Evolutionary conservation across 2,113 vertebrate species (phyloP).

Genomic region (Cyanistes caeruleus): DNA sequence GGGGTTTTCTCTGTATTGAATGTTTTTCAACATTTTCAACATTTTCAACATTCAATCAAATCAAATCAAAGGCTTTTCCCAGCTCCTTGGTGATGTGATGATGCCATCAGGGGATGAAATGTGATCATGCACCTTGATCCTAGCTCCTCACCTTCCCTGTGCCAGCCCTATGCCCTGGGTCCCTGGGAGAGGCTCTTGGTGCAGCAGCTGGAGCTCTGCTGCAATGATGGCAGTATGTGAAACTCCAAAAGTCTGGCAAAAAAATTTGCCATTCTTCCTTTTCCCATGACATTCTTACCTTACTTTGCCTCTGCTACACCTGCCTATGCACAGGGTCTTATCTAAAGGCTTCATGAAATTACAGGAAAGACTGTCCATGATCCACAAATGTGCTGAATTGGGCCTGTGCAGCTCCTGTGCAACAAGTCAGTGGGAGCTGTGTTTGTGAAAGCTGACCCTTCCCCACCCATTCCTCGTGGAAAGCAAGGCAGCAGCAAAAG

Average conservation of each 20-base stretch:
- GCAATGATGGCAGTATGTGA: rapidly evolving
- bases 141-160: neutral
- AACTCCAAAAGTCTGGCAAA: neutral
- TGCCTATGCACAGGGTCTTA: neutral
- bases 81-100: neutral
- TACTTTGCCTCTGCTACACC: neutral
- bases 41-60: too few relatives aligned
- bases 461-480: neutral
- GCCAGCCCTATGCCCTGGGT: neutral
- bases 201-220: neutral
- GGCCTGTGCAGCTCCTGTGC: neutral
- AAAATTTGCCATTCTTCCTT: neutral
- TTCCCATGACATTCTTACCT: neutral
- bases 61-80: neutral
- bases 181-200: neutral
- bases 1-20: neutral
- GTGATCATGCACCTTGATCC: neutral
- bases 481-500: neutral
- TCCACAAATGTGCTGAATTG: neutral
- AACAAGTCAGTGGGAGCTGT: neutral
- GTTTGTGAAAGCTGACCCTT: neutral
- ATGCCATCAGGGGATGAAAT: neutral
- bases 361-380: neutral
- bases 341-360: neutral
- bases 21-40: too few relatives aligned